Conservation (phyloP, 2,888 invertebrate species). For the Caenorhabditis sp. region DNA sequence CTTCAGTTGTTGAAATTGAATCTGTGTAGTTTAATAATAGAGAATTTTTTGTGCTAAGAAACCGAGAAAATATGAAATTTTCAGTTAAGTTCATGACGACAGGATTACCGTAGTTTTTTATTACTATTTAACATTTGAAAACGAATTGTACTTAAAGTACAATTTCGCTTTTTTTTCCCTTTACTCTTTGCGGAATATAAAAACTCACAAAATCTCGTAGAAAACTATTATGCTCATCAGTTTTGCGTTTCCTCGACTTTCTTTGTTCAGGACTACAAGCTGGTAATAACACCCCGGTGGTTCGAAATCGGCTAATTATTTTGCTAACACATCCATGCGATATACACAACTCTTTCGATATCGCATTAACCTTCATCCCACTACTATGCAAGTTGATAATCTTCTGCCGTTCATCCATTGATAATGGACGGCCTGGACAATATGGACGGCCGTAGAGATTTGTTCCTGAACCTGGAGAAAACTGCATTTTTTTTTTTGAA, state of each 20-base stretch:
- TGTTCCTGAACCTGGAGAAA: constrained; percentile 57
- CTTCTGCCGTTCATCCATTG: constrained; percentile 64
- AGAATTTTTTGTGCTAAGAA: no score
- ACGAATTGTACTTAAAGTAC: no score
- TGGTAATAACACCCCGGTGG: constrained; percentile 66
- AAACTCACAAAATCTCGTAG: constrained; percentile 16
- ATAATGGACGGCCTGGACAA: constrained; percentile 68
- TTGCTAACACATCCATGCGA: constrained; percentile 70
- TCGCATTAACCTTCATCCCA: constrained; percentile 70
- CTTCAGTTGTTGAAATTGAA: no score
- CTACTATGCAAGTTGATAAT: constrained; percentile 64
- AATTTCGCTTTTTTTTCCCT: no score
- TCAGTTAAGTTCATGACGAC: no score
- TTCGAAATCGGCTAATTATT: constrained; percentile 68
- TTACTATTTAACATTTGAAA: no score
- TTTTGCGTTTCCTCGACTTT: constrained; percentile 41
- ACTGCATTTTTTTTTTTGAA: not conserved
- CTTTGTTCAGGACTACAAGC: constrained; percentile 68
- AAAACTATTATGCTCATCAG: constrained; percentile 8
- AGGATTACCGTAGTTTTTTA: no score
- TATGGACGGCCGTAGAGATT: constrained; percentile 69
- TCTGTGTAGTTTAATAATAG: no score
- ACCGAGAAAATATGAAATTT: no score
- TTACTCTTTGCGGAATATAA: no score
- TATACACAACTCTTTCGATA: constrained; percentile 68